These are phyloP conservation scores for Synchiropus splendidus DNA, from an alignment of 2,113 vertebrate genomes.

Conservation along the genomic window DNA sequence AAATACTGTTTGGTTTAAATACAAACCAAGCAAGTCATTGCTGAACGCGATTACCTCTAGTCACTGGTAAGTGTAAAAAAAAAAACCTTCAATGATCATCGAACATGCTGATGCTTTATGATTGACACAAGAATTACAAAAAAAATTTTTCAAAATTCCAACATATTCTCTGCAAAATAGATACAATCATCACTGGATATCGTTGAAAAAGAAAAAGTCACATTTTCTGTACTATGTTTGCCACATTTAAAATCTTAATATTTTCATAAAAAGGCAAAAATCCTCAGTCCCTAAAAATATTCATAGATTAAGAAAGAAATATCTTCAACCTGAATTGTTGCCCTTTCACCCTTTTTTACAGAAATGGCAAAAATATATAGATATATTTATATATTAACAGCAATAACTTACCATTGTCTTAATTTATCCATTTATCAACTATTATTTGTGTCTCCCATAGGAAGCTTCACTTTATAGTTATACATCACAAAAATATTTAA, in stretches of 20 bases:
- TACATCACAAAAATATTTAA: slow-evolving; percentile 74
- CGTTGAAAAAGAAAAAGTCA: slow-evolving; percentile 52
- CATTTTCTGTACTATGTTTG: slow-evolving; percentile 62
- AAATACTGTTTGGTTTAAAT: no score
- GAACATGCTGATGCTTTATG: slow-evolving; percentile 44
- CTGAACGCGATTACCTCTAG: no score
- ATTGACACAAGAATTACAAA: slow-evolving; percentile 37
- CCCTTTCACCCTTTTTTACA: slow-evolving; percentile 69
- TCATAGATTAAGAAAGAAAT: slow-evolving; percentile 66
- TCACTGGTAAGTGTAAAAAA: slow-evolving; percentile 60
- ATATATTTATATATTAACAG: slow-evolving; percentile 69
- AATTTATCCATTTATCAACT: slow-evolving; percentile 72
- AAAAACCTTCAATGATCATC: slow-evolving; percentile 32
- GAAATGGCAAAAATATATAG: slow-evolving; percentile 74
- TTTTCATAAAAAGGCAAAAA: slow-evolving; percentile 73
- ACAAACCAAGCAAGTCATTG: no score
- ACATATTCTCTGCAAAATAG: slow-evolving; percentile 61
- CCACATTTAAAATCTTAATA: slow-evolving; percentile 74
- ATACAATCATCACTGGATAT: slow-evolving; percentile 60
- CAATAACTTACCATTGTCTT: slow-evolving; percentile 88
- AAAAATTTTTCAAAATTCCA: slow-evolving; percentile 51
- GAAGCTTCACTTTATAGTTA: slow-evolving; percentile 69
- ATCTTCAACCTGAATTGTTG: slow-evolving; percentile 64
- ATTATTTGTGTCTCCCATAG: slow-evolving; percentile 80
- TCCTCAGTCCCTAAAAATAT: slow-evolving; percentile 73